A percentile compares a stretch with the other conserved stretches of the same genome.
phyloP scores from a whole-genome alignment of 2,888 invertebrate species.

The Noctuana brunneofusca region DNA sequence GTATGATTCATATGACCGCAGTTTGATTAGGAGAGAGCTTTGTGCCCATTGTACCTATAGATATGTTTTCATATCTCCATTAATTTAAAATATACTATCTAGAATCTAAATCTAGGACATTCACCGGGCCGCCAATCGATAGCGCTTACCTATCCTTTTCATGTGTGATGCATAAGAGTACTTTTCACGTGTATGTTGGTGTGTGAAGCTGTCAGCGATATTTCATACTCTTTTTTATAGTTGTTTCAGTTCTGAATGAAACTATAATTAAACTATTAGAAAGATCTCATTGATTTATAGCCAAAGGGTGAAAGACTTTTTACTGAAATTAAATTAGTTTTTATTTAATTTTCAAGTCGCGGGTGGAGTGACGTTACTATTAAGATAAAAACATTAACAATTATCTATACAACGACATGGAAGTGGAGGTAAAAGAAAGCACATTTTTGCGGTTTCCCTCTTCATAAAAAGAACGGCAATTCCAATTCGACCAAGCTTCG shows the following conservation, averaged over 20 bases:
- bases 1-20: background rate
- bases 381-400: no score
- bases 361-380: no score
- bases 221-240: background rate
- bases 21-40: background rate
- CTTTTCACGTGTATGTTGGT: slow-evolving; percentile 10
- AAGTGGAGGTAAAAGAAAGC: no score
- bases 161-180: slow-evolving; percentile 5
- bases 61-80: background rate
- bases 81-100: slow-evolving; percentile 20
- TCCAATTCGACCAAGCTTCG: background rate
- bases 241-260: background rate
- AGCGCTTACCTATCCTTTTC: slow-evolving; percentile 25
- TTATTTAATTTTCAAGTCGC: no score
- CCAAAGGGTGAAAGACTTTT: no score
- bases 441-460: background rate
- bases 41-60: background rate
- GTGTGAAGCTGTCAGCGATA: slow-evolving; percentile 1
- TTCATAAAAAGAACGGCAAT: background rate
- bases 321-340: no score
- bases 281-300: no score
- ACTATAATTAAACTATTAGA: background rate
- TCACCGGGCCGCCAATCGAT: slow-evolving; percentile 28
- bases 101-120: slow-evolving; percentile 29
- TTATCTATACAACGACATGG: no score